Evolutionary conservation across 1,140 invertebrate species (phyloP).

Genomic region (Wasmannia auropunctata): DNA sequence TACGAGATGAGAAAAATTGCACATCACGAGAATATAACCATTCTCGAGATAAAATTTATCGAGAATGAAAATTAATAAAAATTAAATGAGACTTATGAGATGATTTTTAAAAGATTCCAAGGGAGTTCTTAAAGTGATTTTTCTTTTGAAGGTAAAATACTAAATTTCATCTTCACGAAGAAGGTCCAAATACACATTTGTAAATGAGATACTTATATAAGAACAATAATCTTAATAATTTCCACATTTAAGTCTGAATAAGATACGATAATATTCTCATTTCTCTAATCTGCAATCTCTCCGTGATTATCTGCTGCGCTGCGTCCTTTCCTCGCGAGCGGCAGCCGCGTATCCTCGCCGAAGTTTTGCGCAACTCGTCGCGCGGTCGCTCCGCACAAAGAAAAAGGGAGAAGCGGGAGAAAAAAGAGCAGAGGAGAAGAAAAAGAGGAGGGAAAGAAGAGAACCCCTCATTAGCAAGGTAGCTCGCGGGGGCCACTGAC

Average conservation of each 20-base stretch:
- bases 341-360: slow-evolving; percentile 2
- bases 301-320: background rate
- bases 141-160: background rate
- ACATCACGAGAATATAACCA: background rate
- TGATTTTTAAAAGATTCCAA: background rate
- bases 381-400: slow-evolving; percentile 28
- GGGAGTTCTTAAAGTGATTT: background rate
- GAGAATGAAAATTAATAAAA: background rate
- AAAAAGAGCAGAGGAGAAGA: background rate
- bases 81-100: background rate
- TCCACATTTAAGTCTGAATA: background rate
- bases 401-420: background rate
- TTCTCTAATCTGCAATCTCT: background rate
- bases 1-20: background rate
- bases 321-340: slow-evolving; percentile 35
- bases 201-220: background rate
- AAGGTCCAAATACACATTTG: background rate
- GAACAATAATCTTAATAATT: background rate
- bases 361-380: slow-evolving; percentile 54
- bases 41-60: background rate
- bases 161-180: background rate
- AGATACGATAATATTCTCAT: background rate
- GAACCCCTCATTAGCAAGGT: slow-evolving; percentile 70
- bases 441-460: background rate
- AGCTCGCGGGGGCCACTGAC: slow-evolving; percentile 66